These are phyloP conservation scores for Mactromeris polynyma DNA, from an alignment of 2,888 invertebrate genomes.

Conservation along the genomic window DNA sequence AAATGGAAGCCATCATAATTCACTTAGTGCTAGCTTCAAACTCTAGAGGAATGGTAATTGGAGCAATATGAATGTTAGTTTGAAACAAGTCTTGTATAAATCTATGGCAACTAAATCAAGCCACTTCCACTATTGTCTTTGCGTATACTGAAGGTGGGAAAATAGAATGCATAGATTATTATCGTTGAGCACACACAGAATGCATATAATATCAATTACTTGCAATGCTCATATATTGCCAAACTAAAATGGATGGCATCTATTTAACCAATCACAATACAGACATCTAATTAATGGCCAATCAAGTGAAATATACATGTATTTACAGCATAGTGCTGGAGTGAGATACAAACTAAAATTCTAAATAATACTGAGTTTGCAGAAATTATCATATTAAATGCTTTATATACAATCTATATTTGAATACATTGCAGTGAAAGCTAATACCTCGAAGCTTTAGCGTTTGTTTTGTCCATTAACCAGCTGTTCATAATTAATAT, in stretches of 20 bases:
- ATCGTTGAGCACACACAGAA: not conserved
- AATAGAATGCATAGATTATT: not conserved
- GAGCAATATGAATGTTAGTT: not conserved
- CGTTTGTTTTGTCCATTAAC: conserved; percentile 16
- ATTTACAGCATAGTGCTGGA: not conserved
- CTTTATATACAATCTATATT: not conserved
- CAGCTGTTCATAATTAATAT: conserved; percentile 20
- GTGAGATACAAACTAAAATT: not conserved
- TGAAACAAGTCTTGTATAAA: not conserved
- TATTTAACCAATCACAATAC: not conserved
- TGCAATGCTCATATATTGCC: not conserved
- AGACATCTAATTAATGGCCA: not conserved
- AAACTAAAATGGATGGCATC: not conserved
- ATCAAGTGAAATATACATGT: not conserved
- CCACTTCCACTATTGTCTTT: not conserved
- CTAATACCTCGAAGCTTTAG: conserved; percentile 16
- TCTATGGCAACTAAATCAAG: not conserved
- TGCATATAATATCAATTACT: not conserved
- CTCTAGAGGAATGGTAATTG: too few species aligned
- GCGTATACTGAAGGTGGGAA: not conserved
- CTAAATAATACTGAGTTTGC: not conserved
- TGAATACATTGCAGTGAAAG: not conserved
- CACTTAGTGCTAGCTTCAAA: too few species aligned
- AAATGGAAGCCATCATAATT: too few species aligned
- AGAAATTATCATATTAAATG: not conserved